Percentiles rank a stretch among this genome's conserved stretches.
phyloP scores from a whole-genome alignment of 2,888 invertebrate species.

The Oligia strigilis region DNA sequence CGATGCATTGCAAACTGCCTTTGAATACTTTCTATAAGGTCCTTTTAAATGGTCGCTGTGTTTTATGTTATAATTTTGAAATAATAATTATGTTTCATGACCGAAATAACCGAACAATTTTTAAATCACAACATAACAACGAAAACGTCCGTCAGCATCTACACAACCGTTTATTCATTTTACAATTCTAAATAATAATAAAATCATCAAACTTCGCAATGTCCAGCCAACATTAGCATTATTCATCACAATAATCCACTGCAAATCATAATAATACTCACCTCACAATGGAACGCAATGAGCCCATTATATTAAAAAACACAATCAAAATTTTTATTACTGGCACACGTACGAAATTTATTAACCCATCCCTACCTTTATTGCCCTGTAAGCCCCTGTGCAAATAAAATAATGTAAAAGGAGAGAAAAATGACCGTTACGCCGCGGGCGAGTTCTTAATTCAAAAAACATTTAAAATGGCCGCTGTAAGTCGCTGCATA shows the following conservation, averaged over 20 bases:
- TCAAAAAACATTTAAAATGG: slow-evolving; percentile 70
- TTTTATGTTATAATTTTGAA: too few relatives aligned
- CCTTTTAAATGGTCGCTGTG: too few relatives aligned
- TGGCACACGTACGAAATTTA: slow-evolving; percentile 72
- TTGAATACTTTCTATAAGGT: too few relatives aligned
- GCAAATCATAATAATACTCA: slow-evolving; percentile 57
- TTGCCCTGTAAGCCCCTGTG: slow-evolving; percentile 77
- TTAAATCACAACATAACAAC: neutral
- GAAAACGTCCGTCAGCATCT: neutral
- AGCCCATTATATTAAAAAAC: slow-evolving; percentile 67
- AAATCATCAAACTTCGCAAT: slow-evolving; percentile 1
- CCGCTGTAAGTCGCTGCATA: slow-evolving; percentile 61
- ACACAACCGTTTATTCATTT: neutral
- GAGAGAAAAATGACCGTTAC: slow-evolving; percentile 75
- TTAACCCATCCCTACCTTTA: slow-evolving; percentile 79
- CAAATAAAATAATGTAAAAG: slow-evolving; percentile 80
- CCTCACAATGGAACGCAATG: slow-evolving; percentile 63
- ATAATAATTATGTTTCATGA: too few relatives aligned
- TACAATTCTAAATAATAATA: slow-evolving; percentile 18
- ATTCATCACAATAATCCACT: slow-evolving; percentile 51
- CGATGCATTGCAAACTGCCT: neutral
- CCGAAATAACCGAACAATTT: neutral
- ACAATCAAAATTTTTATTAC: slow-evolving; percentile 73
- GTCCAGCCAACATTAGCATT: slow-evolving; percentile 41
- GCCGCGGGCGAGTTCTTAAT: slow-evolving; percentile 74